Conservation (phyloP, 2,797 vertebrate species). For the Thripadectes ignobilis region DNA sequence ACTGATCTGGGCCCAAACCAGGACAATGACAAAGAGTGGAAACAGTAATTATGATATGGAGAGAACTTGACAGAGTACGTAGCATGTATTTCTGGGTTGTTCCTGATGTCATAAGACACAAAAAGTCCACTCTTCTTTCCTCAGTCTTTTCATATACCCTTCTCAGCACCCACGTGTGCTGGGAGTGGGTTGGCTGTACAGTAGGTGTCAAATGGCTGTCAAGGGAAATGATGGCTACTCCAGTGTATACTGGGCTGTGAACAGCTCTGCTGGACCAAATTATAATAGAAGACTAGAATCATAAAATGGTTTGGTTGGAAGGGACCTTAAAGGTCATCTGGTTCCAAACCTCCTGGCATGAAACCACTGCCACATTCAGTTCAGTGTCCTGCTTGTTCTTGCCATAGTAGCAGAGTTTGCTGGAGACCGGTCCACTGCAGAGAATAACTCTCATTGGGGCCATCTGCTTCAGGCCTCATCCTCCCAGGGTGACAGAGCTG, state of each 20-base stretch:
- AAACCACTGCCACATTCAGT: not conserved
- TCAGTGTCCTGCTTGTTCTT: not conserved
- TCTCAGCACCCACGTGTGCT: not conserved
- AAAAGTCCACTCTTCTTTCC: not conserved
- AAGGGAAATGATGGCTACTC: not conserved
- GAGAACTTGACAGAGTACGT: not conserved
- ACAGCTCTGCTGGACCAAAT: not conserved
- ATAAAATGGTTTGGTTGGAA: not conserved
- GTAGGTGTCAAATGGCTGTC: not conserved
- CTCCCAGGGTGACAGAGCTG: not conserved
- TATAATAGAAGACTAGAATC: not conserved
- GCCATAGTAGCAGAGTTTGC: not conserved
- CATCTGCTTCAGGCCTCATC: not conserved
- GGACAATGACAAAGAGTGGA: not conserved
- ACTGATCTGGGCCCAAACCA: not conserved
- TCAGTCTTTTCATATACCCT: not conserved
- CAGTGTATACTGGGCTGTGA: not conserved
- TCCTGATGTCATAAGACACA: not conserved
- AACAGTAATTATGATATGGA: not conserved
- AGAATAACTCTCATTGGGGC: not conserved
- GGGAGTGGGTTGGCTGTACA: not conserved
- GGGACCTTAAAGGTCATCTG: not conserved
- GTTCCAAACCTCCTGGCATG: not conserved
- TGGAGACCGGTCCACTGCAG: not conserved
- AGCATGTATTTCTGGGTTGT: not conserved